These are phyloP conservation scores for Coecobrya sp. DNA, from an alignment of 2,888 invertebrate species.

Conservation along the genomic window DNA sequence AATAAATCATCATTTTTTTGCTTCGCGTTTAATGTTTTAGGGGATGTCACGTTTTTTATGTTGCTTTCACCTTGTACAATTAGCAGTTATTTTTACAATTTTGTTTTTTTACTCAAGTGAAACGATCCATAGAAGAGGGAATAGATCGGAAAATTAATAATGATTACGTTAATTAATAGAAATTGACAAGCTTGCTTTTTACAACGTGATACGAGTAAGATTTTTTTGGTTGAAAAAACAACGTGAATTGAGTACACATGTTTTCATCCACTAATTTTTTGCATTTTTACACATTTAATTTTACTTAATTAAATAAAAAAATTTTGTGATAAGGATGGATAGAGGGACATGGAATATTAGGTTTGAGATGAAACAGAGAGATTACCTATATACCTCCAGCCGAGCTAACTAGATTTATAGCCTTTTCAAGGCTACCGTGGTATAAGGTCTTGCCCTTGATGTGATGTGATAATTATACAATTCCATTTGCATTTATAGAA, in stretches of 20 bases:
- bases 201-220: too few relatives aligned
- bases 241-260: neutral
- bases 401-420: constrained; percentile 3
- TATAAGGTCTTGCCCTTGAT: constrained; percentile 74
- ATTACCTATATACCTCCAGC: neutral
- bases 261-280: neutral
- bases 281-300: constrained; percentile 5
- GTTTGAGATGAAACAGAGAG: neutral
- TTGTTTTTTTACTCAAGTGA: neutral
- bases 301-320: neutral
- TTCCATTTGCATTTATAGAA: neutral
- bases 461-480: constrained; percentile 76
- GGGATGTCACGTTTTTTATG: neutral
- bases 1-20: neutral
- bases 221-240: neutral
- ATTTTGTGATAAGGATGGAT: neutral
- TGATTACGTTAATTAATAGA: neutral
- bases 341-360: neutral
- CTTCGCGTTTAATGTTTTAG: neutral
- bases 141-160: constrained; percentile 3
- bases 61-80: constrained; percentile 13
- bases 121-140: neutral
- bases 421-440: constrained; percentile 66
- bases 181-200: neutral
- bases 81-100: neutral